phyloP scores from a whole-genome alignment of 1,140 invertebrate species.

The Lineus longissimus region DNA sequence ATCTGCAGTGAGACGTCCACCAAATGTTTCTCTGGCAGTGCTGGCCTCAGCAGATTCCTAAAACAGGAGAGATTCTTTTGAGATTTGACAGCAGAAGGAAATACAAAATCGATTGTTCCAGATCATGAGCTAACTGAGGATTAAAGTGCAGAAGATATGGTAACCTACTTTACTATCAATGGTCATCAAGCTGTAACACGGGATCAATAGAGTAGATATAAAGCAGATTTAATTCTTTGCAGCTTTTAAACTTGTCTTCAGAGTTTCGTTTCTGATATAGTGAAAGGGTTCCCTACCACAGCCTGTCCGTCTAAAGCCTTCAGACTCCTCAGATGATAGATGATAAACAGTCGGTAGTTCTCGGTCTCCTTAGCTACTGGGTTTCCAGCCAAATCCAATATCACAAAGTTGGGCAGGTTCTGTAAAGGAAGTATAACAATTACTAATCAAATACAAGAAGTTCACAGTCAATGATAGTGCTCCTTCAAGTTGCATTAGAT shows the following conservation, averaged over 20 bases:
- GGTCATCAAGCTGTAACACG: too few species aligned
- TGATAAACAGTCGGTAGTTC: constrained; percentile 52
- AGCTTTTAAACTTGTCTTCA: too few species aligned
- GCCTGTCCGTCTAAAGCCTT: constrained; percentile 51
- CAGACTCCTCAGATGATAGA: constrained; percentile 50
- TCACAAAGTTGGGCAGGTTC: constrained; percentile 42
- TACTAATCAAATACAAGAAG: neutral
- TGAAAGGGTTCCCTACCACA: constrained; percentile 47
- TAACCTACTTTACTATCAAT: too few species aligned
- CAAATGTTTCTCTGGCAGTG: constrained; percentile 49
- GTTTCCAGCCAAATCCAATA: constrained; percentile 51
- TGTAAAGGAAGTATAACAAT: constrained; percentile 21
- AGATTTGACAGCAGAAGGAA: too few species aligned
- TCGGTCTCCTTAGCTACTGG: constrained; percentile 43
- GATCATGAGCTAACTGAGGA: neutral
- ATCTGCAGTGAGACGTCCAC: constrained; percentile 50
- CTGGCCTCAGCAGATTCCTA: constrained; percentile 47
- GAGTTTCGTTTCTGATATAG: too few species aligned
- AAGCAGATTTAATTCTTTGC: too few species aligned
- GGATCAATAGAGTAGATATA: neutral
- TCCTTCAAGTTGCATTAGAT: too few species aligned
- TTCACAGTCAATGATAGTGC: neutral
- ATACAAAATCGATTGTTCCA: neutral
- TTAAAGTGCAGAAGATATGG: neutral
- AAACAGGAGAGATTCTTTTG: neutral